Evolutionary conservation across 53 echinoderm and acorn worm genomes (phyloP), one percentile per base, ranked within the genome.

Genomic region (Zoroaster sp.): DNA sequence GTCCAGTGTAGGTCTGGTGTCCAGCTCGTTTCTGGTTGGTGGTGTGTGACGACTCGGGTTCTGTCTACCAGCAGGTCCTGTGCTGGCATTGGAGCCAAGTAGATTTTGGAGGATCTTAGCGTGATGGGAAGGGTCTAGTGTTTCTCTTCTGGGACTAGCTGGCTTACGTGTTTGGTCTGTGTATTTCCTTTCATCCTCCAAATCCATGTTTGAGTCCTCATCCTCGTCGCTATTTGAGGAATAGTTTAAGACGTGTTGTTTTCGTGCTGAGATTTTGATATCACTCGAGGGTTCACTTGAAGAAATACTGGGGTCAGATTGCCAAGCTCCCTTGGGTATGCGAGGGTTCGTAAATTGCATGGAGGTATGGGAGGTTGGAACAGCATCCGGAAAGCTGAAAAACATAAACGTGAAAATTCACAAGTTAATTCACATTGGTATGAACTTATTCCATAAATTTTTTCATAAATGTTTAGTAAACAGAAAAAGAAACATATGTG

Each of bases 271-370:
- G 21, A 21, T 37, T 28, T 39, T 31, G 30, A 2, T 25, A 25
- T 18, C 82, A 14, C 21, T 17, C 17, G 25, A 33, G 14, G 77
- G 35, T 51, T 55, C 20, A 37, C 5, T 21, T 20, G 59, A 52
- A n/a, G 78, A 59, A 4, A 78, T 1, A 17, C 78, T 63, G 35
- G 40, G 55, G n/a, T 9, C 5, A 21, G 81, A 67, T 33, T 55
- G 17, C 12, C 15, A 31, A 40, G 28, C 40, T 9, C 32, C 81
- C 14, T 4, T 28, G n/a, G 42, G 71, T 18, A 28, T 28, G 67
- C 21, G 67, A n/a, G 49, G 10, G n/a, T 88, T 88, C 77, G 88
- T 88, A 35, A 88, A 75, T 37, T 76, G 38, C 77, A 88, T 77
- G 13, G 88, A 77, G n/a, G 88, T 88, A 69, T 88, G 88, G 21